A percentile compares a stretch with the other conserved stretches of the same genome.
These are phyloP conservation scores for Morone saxatilis DNA, from an alignment of 2,113 vertebrate species.

Conservation along the genomic window DNA sequence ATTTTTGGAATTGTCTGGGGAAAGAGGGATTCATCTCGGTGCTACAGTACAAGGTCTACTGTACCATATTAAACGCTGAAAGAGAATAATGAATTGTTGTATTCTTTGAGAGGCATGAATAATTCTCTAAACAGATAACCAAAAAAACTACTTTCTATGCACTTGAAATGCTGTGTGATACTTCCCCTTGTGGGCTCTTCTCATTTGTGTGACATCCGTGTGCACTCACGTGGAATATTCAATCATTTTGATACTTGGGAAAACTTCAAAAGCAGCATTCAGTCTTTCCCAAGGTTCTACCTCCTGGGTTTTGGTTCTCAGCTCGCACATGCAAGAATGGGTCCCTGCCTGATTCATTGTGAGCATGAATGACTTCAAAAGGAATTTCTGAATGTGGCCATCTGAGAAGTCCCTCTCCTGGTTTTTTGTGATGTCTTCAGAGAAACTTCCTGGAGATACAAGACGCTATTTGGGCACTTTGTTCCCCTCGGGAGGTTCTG, in stretches of 20 bases:
- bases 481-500: slow-evolving; percentile 1
- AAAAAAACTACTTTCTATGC: neutral
- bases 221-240: slow-evolving; percentile 62
- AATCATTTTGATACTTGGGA: slow-evolving; percentile 46
- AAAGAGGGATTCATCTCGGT: neutral
- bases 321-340: neutral
- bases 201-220: slow-evolving; percentile 45
- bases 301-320: slow-evolving; percentile 51
- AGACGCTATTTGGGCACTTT: slow-evolving; percentile 7
- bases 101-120: slow-evolving; percentile 56
- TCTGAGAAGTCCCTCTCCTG: slow-evolving; percentile 37
- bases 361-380: slow-evolving; percentile 63
- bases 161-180: slow-evolving; percentile 23
- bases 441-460: slow-evolving; percentile 31
- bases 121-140: slow-evolving; percentile 56
- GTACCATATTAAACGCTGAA: slow-evolving; percentile 10
- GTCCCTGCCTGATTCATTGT: slow-evolving; percentile 27
- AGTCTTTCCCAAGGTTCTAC: slow-evolving; percentile 39
- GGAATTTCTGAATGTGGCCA: slow-evolving; percentile 66
- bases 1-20: neutral
- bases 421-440: slow-evolving; percentile 31
- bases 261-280: slow-evolving; percentile 55
- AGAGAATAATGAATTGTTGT: slow-evolving; percentile 47
- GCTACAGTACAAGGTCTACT: neutral
- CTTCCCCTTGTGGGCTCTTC: slow-evolving; percentile 23